phyloP scores from a whole-genome alignment of 2,888 invertebrate species.

The Luperina testacea region DNA sequence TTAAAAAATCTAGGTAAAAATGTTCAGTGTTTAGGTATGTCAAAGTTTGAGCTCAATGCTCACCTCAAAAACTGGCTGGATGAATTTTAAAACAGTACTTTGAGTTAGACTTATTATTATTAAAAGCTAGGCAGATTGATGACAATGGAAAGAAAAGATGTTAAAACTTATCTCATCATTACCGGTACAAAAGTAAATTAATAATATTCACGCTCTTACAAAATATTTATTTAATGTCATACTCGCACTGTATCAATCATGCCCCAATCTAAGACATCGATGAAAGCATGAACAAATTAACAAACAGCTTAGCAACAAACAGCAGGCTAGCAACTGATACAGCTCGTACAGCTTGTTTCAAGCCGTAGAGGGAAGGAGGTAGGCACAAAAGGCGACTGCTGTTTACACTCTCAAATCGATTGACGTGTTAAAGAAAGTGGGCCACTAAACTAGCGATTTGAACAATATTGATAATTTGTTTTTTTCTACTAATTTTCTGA shows the following conservation, averaged over 20 bases:
- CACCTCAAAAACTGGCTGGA: neutral
- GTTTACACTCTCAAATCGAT: slow-evolving; percentile 77
- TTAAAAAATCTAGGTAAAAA: neutral
- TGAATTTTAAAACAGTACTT: neutral
- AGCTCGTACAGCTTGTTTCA: slow-evolving; percentile 29
- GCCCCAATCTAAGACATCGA: neutral
- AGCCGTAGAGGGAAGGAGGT: slow-evolving; percentile 47
- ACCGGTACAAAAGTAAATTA: no score
- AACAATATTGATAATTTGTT: neutral
- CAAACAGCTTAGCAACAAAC: slow-evolving; percentile 10
- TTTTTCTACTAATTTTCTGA: neutral
- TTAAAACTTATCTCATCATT: no score
- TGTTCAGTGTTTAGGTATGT: neutral
- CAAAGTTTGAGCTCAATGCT: neutral
- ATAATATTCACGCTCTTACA: neutral
- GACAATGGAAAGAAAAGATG: no score
- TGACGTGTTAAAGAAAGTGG: slow-evolving; percentile 72
- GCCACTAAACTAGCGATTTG: slow-evolving; percentile 63
- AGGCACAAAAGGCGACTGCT: slow-evolving; percentile 65
- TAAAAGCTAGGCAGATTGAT: no score
- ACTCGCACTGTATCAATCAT: neutral
- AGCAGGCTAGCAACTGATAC: slow-evolving; percentile 13
- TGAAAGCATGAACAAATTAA: neutral
- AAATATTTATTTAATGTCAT: neutral
- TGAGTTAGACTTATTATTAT: no score